phyloP scores from a whole-genome alignment of 2,113 vertebrate genomes.

The Hydrolagus affinis region DNA sequence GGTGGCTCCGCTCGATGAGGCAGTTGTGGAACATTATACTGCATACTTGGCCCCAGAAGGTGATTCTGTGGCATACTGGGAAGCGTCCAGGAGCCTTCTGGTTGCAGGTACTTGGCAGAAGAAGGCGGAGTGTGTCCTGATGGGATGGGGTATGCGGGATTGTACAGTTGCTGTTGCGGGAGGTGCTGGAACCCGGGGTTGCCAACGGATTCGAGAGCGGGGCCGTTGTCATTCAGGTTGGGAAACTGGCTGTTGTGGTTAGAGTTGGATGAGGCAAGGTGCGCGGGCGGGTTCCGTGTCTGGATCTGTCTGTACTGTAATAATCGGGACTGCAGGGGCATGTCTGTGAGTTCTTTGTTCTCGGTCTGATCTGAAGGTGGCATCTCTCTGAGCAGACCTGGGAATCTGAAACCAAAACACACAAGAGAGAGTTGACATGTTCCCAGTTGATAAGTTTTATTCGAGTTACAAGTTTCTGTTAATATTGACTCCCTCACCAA shows the following conservation, averaged over 20 bases:
- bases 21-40: constrained; percentile 79
- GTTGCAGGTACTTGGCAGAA: constrained; percentile 84
- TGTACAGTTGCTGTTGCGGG: constrained; percentile 66
- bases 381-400: constrained; percentile 84
- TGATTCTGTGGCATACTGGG: constrained; percentile 77
- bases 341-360: constrained; percentile 72
- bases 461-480: too few relatives aligned
- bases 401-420: constrained; percentile 62
- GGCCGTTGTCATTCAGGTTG: constrained; percentile 63
- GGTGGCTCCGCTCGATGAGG: constrained; percentile 80
- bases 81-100: constrained; percentile 87
- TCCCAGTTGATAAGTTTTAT: too few relatives aligned
- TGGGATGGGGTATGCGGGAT: constrained; percentile 71
- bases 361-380: constrained; percentile 74
- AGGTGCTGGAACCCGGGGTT: constrained; percentile 70
- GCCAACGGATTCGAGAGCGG: constrained; percentile 68
- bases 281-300: constrained; percentile 70
- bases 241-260: constrained; percentile 64
- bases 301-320: constrained; percentile 90
- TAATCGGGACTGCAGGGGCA: constrained; percentile 93
- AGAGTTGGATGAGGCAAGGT: constrained; percentile 64
- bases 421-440: neutral
- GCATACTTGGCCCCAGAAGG: constrained; percentile 76
- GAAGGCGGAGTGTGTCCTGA: constrained; percentile 71
- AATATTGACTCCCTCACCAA: constrained; percentile 40